A percentile compares a stretch with the other conserved stretches of the same genome.
Conservation (phyloP, 2,888 invertebrate species). For the Aromia moschata region DNA sequence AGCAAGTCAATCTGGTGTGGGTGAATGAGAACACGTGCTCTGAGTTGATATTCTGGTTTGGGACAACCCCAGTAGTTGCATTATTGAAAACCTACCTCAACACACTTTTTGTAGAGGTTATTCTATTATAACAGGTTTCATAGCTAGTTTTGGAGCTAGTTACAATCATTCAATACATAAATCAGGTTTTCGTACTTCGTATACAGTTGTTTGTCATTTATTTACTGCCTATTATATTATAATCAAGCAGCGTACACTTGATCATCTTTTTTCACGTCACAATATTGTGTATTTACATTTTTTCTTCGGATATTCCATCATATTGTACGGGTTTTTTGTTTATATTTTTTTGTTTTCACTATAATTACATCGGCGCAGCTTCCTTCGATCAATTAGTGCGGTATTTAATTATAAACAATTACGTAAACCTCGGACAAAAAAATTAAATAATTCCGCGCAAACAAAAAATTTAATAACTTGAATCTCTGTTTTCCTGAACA, state of each 20-base stretch:
- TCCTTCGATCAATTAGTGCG: not conserved
- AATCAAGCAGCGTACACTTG: constrained; percentile 28
- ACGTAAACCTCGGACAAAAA: too few species aligned
- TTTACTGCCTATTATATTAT: constrained; percentile 29
- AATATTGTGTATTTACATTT: constrained; percentile 33
- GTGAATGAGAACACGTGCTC: constrained; percentile 46
- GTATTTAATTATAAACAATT: not conserved
- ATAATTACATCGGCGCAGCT: not conserved
- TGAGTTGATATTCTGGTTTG: constrained; percentile 56
- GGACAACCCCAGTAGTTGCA: constrained; percentile 54
- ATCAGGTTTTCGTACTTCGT: constrained; percentile 51
- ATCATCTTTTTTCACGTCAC: constrained; percentile 27
- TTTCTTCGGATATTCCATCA: constrained; percentile 11
- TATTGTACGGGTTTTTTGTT: constrained; percentile 10
- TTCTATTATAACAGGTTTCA: constrained; percentile 56
- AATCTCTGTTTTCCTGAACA: too few species aligned
- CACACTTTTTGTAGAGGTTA: constrained; percentile 54
- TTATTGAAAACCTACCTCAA: constrained; percentile 58
- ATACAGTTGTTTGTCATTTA: constrained; percentile 37
- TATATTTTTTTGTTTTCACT: not conserved
- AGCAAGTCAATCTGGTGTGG: constrained; percentile 48
- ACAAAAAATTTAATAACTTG: too few species aligned
- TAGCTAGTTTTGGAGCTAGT: constrained; percentile 56
- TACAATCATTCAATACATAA: constrained; percentile 55
- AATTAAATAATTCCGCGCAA: too few species aligned